A percentile compares a stretch with the other conserved stretches of the same genome.
Evolutionary conservation across 2,888 invertebrate species (phyloP).

Genomic region (Choreutis nemorana): DNA sequence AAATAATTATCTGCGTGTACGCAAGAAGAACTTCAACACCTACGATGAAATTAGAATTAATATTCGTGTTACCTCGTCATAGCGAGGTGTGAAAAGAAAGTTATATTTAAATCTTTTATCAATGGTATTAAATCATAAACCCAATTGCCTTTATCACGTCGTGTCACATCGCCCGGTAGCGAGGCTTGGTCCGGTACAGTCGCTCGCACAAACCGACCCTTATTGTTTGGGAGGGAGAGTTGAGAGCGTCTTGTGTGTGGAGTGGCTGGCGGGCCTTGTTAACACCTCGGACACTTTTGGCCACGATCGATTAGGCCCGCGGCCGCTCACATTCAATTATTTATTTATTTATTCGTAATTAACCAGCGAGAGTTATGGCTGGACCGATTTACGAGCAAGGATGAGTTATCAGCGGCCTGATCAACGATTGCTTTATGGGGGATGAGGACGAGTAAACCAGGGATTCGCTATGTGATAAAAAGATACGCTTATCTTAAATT

Average conservation of each 20-base stretch:
- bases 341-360: conserved; percentile 69
- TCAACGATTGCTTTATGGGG: conserved; percentile 26
- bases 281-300: conserved; percentile 47
- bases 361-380: conserved; percentile 58
- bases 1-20: too few species aligned
- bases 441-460: too few species aligned
- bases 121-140: too few species aligned
- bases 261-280: conserved; percentile 40
- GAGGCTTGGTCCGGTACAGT: conserved; percentile 1
- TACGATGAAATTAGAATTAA: too few species aligned
- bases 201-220: conserved; percentile 6
- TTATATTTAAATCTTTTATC: too few species aligned
- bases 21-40: too few species aligned
- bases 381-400: conserved; percentile 45
- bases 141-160: too few species aligned
- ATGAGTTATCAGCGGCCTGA: conserved; percentile 42
- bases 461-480: too few species aligned
- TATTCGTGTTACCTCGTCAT: too few species aligned
- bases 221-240: conserved; percentile 6
- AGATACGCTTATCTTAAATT: too few species aligned
- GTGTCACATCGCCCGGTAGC: too few species aligned
- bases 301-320: conserved; percentile 59
- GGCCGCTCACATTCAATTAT: conserved; percentile 67
- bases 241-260: conserved; percentile 42
- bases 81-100: too few species aligned